These are phyloP conservation scores for Drosophila ironensis DNA, from an alignment of 1,140 invertebrate genomes.

Conservation along the genomic window DNA sequence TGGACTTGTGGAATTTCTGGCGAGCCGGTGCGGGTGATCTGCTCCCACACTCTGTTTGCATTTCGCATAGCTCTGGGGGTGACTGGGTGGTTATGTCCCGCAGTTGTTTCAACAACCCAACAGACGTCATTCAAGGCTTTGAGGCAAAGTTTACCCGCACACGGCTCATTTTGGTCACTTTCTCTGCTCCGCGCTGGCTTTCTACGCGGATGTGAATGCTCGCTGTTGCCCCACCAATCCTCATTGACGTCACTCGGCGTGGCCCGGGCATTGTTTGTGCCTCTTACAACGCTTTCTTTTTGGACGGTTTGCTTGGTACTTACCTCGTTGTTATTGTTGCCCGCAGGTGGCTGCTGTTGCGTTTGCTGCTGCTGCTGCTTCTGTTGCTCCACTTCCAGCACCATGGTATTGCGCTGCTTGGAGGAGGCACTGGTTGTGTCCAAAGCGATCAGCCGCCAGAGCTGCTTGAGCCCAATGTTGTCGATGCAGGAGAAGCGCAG, in stretches of 20 bases:
- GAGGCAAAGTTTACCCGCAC: slow-evolving; percentile 8
- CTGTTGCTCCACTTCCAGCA: slow-evolving; percentile 43
- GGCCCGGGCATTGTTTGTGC: background rate
- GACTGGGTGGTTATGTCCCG: slow-evolving; percentile 41
- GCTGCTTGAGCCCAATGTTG: slow-evolving; percentile 76
- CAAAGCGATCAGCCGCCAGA: slow-evolving; percentile 80
- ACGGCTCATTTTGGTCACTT: slow-evolving; percentile 51
- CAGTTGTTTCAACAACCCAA: slow-evolving; percentile 68
- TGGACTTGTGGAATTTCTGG: slow-evolving; percentile 63
- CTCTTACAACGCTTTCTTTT: background rate
- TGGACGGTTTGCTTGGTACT: slow-evolving; percentile 38
- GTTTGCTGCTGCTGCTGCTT: slow-evolving; percentile 39
- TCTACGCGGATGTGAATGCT: slow-evolving; percentile 69
- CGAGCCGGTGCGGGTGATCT: slow-evolving; percentile 16
- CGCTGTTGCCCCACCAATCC: slow-evolving; percentile 34
- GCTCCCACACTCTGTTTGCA: slow-evolving; percentile 42
- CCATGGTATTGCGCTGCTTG: slow-evolving; percentile 30
- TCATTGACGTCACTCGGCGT: slow-evolving; percentile 60
- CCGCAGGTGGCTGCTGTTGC: slow-evolving; percentile 16
- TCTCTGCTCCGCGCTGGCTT: slow-evolving; percentile 61
- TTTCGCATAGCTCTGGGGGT: slow-evolving; percentile 41
- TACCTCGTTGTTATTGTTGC: slow-evolving; percentile 64
- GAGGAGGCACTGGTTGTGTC: slow-evolving; percentile 52
- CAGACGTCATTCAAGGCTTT: slow-evolving; percentile 38
- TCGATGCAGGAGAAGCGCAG: slow-evolving; percentile 79